Percentiles rank a stretch among this genome's conserved stretches.
phyloP scores from a whole-genome alignment of 2,888 invertebrate species.

The Lypha dubia region DNA sequence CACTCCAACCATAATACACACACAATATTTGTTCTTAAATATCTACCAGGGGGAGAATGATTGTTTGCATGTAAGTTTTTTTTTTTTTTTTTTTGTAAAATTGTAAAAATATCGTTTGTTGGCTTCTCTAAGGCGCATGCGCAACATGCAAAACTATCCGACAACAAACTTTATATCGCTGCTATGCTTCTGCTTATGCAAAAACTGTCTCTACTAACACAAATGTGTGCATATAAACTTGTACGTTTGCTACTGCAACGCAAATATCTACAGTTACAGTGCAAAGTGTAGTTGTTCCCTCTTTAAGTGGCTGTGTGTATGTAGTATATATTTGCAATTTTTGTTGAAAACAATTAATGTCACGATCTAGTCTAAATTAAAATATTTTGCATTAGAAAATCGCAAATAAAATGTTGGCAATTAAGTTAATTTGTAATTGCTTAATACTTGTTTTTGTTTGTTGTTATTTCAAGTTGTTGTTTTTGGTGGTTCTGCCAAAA shows the following conservation, averaged over 20 bases:
- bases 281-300: background rate
- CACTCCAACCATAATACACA: background rate
- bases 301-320: background rate
- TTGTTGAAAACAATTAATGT: slow-evolving; percentile 78
- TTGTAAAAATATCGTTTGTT: slow-evolving; percentile 35
- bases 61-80: background rate
- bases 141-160: slow-evolving; percentile 54
- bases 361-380: slow-evolving; percentile 80
- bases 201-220: background rate
- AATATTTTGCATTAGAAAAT: slow-evolving; percentile 79
- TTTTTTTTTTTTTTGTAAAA: too few species aligned
- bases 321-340: slow-evolving; percentile 4
- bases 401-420: slow-evolving; percentile 80
- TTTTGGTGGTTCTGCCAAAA: slow-evolving; percentile 42
- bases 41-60: background rate
- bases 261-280: background rate
- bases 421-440: slow-evolving; percentile 82
- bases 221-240: background rate
- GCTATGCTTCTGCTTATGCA: slow-evolving; percentile 11
- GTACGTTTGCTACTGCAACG: background rate
- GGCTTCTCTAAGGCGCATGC: slow-evolving; percentile 51
- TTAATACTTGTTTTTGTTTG: slow-evolving; percentile 78
- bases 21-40: background rate
- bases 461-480: slow-evolving; percentile 16
- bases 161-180: slow-evolving; percentile 45